Percentiles rank a stretch among this genome's conserved stretches.
phyloP scores from a whole-genome alignment of 2,888 invertebrate species.

The Artemia sinica region DNA sequence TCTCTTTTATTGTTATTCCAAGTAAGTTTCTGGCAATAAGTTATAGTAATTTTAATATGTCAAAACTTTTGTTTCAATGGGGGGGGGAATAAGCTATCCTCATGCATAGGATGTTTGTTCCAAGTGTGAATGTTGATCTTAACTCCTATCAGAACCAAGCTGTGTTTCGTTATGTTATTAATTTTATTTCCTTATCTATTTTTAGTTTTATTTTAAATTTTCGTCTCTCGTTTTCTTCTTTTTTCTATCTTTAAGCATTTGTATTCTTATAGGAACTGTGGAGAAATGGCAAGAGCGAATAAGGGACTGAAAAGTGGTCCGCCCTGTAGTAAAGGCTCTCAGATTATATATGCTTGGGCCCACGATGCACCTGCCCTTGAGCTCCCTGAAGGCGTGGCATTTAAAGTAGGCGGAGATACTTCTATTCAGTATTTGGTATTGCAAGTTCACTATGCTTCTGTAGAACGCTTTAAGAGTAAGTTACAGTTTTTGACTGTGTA shows the following conservation, averaged over 20 bases:
- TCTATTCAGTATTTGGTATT: conserved; percentile 72
- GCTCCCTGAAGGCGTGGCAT: conserved; percentile 73
- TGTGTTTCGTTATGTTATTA: too few species aligned
- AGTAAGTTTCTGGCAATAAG: too few species aligned
- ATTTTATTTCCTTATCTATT: conserved; percentile 5
- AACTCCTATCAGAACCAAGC: too few species aligned
- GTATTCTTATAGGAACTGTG: conserved; percentile 57
- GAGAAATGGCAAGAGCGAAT: conserved; percentile 59
- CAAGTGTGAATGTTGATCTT: too few species aligned
- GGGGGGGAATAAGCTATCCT: too few species aligned
- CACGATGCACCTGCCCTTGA: conserved; percentile 64
- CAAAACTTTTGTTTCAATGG: too few species aligned
- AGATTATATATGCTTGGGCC: conserved; percentile 83
- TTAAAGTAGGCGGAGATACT: conserved; percentile 67
- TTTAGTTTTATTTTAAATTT: not conserved
- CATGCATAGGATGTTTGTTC: too few species aligned
- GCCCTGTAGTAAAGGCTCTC: conserved; percentile 48
- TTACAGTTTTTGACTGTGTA: not conserved
- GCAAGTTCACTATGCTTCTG: conserved; percentile 71
- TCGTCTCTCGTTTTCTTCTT: conserved; percentile 6
- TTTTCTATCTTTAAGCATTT: conserved; percentile 15
- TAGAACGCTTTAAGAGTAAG: conserved; percentile 43
- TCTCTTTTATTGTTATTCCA: too few species aligned
- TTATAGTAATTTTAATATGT: too few species aligned
- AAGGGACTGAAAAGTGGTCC: conserved; percentile 40